A percentile compares a stretch with the other conserved stretches of the same genome.
Evolutionary conservation across 2,797 vertebrate genomes (phyloP).

Genomic region (Perodicticus potto): DNA sequence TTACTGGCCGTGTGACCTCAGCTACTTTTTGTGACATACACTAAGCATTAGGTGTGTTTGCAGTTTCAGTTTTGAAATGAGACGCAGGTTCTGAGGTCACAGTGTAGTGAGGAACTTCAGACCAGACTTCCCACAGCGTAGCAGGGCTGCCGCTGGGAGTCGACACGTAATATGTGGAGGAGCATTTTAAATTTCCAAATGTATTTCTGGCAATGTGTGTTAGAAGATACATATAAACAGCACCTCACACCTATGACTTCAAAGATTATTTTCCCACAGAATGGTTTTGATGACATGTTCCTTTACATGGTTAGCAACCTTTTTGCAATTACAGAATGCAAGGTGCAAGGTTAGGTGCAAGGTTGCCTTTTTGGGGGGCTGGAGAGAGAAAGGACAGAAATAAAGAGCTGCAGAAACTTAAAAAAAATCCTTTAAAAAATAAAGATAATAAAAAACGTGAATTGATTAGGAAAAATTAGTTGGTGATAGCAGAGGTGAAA

Average conservation of each 20-base stretch:
- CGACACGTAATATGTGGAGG: background rate
- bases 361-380: background rate
- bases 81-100: background rate
- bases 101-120: background rate
- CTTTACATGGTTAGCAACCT: background rate
- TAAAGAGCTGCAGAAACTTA: background rate
- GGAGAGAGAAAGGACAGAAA: background rate
- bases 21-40: background rate
- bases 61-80: conserved; percentile 35
- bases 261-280: background rate
- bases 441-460: background rate
- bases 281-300: background rate
- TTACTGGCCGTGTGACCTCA: background rate
- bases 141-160: rapidly evolving
- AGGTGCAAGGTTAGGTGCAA: background rate
- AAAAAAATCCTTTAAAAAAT: conserved; percentile 9
- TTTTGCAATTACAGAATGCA: background rate
- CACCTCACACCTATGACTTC: background rate
- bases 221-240: background rate
- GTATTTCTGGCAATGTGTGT: background rate
- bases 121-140: background rate
- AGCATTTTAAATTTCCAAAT: background rate
- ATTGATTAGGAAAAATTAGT: background rate
- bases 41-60: background rate
- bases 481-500: background rate